Conservation (phyloP, 1,140 invertebrate species). For the Drosophila pectinifera region DNA sequence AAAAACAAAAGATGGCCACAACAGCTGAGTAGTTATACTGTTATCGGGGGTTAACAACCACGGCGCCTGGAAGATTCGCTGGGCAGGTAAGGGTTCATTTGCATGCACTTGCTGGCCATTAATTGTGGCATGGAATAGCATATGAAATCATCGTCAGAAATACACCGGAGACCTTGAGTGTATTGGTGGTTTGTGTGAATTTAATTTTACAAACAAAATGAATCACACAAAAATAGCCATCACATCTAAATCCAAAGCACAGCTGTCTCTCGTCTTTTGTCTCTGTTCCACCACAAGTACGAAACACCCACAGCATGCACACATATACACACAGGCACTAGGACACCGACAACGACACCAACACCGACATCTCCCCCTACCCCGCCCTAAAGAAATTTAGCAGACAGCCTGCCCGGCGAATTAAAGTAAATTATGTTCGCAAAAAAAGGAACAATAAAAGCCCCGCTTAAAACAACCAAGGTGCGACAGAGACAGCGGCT, state of each 20-base stretch:
- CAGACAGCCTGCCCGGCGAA: constrained; percentile 32
- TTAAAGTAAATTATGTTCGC: constrained; percentile 2
- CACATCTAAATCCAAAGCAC: constrained; percentile 57
- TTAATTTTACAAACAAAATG: constrained; percentile 80
- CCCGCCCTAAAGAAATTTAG: constrained; percentile 2
- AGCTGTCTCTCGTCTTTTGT: constrained; percentile 68
- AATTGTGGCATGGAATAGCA: constrained; percentile 48
- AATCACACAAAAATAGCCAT: constrained; percentile 78
- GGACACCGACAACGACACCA: constrained; percentile 10
- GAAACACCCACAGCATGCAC: constrained; percentile 35
- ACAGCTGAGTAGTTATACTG: constrained; percentile 60
- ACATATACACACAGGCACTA: constrained; percentile 1
- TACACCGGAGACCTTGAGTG: constrained; percentile 38
- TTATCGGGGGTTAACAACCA: constrained; percentile 27
- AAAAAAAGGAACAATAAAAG: constrained; percentile 5
- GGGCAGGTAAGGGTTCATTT: constrained; percentile 39
- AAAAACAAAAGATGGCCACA: constrained; percentile 49
- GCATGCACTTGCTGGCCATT: constrained; percentile 47
- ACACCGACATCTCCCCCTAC: constrained; percentile 1
- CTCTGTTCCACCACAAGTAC: constrained; percentile 37
- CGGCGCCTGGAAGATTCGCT: constrained; percentile 8
- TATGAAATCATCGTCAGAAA: constrained; percentile 78
- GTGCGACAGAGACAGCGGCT: constrained; percentile 9
- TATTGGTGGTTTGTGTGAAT: constrained; percentile 43
- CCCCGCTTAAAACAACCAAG: not conserved